These are phyloP conservation scores for Sciaenops ocellatus DNA, from an alignment of 2,797 vertebrate species.

Conservation along the genomic window DNA sequence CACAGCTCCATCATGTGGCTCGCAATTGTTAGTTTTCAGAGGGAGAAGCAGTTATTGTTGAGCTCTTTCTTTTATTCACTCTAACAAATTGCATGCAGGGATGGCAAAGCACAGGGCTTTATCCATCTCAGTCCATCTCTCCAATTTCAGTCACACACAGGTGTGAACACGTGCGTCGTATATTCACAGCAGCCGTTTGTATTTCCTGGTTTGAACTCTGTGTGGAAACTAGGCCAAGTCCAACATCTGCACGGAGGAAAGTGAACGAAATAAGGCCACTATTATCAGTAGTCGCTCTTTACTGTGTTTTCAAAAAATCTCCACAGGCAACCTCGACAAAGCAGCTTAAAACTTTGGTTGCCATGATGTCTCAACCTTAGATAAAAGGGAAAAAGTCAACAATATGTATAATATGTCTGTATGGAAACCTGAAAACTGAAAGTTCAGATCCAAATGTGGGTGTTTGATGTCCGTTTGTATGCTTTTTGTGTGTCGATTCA, in stretches of 20 bases:
- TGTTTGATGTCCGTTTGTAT: constrained; percentile 80
- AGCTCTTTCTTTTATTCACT: constrained; percentile 11
- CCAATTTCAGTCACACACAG: constrained; percentile 1
- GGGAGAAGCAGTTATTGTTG: background rate
- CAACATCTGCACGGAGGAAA: background rate
- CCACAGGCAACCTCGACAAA: constrained; percentile 27
- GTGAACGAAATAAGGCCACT: constrained; percentile 36
- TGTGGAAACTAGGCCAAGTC: constrained; percentile 11
- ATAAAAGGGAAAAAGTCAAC: constrained; percentile 78
- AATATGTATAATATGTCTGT: constrained; percentile 69
- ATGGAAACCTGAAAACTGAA: constrained; percentile 58
- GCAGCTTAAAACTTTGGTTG: constrained; percentile 35
- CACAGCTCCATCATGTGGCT: constrained; percentile 38
- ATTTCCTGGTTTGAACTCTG: constrained; percentile 3
- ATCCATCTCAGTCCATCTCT: constrained; percentile 8
- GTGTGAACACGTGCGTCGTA: background rate
- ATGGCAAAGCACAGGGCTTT: constrained; percentile 48
- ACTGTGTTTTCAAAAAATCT: constrained; percentile 24
- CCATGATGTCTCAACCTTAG: constrained; percentile 52
- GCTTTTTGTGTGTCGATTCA: constrained; percentile 76
- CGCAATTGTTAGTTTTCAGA: background rate
- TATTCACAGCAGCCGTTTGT: background rate
- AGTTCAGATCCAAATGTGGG: constrained; percentile 71
- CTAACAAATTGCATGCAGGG: constrained; percentile 10
- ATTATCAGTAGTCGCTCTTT: constrained; percentile 37